Percentiles rank a stretch among this genome's conserved stretches.
Conservation (phyloP, 2,888 invertebrate genomes). For the Liodrosophila aerea region DNA sequence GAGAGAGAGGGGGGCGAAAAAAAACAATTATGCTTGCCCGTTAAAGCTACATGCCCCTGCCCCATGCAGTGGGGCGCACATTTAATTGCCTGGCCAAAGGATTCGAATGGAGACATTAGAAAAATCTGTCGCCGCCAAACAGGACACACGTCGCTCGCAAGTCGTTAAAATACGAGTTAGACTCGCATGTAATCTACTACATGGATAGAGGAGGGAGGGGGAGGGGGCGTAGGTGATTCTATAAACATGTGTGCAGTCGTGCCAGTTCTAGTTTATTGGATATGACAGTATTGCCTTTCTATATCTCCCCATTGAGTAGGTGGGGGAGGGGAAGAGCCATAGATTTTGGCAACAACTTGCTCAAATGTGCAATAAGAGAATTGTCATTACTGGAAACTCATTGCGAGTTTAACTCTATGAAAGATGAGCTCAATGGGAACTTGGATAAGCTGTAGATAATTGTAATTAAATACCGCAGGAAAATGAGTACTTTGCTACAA, state of each 20-base stretch:
- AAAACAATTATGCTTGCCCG: slow-evolving; percentile 63
- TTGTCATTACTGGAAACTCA: slow-evolving; percentile 3
- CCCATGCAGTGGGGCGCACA: slow-evolving; percentile 26
- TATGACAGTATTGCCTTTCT: slow-evolving; percentile 23
- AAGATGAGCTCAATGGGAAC: no score
- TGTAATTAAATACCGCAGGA: no score
- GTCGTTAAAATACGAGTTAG: slow-evolving; percentile 59
- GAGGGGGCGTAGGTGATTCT: slow-evolving; percentile 4
- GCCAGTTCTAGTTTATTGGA: slow-evolving; percentile 49
- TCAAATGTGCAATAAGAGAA: slow-evolving; percentile 35
- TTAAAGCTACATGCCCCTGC: slow-evolving; percentile 1
- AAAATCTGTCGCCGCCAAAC: slow-evolving; percentile 76
- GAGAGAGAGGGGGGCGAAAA: slow-evolving; percentile 37
- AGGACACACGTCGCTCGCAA: slow-evolving; percentile 57
- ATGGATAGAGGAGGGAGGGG: not conserved
- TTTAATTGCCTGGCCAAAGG: slow-evolving; percentile 76
- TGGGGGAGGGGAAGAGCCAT: not conserved
- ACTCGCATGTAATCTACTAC: slow-evolving; percentile 31
- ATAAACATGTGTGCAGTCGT: slow-evolving; percentile 25
- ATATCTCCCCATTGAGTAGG: not conserved
- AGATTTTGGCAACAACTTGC: slow-evolving; percentile 46
- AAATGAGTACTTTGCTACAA: no score
- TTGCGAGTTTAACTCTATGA: not conserved
- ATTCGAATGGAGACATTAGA: slow-evolving; percentile 80
- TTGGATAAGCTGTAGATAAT: no score